phyloP scores from a whole-genome alignment of 2,888 invertebrate species.

The Cancer borealis region DNA sequence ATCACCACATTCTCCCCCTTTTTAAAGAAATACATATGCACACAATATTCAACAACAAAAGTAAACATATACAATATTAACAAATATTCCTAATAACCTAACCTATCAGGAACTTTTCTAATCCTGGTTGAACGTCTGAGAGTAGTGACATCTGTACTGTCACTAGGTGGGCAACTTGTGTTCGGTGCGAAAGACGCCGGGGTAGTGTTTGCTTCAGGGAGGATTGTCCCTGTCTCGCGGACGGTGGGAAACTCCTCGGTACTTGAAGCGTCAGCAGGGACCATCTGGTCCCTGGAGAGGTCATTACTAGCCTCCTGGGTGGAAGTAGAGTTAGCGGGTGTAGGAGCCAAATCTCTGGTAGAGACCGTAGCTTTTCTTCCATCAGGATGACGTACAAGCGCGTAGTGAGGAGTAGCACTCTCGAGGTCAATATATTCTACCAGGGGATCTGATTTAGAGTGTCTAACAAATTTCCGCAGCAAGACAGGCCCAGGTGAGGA shows the following conservation, averaged over 20 bases:
- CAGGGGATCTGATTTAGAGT: neutral
- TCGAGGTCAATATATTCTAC: neutral
- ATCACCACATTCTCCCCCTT: neutral
- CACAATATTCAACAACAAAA: neutral
- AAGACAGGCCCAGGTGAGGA: neutral
- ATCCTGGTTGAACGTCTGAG: neutral
- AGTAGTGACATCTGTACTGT: neutral
- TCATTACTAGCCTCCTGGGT: no score
- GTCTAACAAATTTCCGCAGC: neutral
- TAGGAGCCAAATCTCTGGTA: neutral
- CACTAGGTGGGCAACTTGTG: neutral
- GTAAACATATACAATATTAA: neutral
- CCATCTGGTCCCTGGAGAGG: neutral
- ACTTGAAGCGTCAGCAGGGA: neutral
- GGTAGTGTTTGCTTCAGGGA: neutral
- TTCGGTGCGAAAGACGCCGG: neutral
- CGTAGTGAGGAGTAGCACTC: neutral
- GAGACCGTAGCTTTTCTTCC: conserved; percentile 5
- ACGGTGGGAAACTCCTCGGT: neutral
- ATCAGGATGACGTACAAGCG: neutral
- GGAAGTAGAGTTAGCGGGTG: neutral
- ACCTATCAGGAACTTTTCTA: neutral
- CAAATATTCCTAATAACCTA: neutral
- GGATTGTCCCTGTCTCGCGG: neutral
- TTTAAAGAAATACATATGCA: neutral